phyloP scores from a whole-genome alignment of 1,140 invertebrate genomes.

The Ladona fulva region DNA sequence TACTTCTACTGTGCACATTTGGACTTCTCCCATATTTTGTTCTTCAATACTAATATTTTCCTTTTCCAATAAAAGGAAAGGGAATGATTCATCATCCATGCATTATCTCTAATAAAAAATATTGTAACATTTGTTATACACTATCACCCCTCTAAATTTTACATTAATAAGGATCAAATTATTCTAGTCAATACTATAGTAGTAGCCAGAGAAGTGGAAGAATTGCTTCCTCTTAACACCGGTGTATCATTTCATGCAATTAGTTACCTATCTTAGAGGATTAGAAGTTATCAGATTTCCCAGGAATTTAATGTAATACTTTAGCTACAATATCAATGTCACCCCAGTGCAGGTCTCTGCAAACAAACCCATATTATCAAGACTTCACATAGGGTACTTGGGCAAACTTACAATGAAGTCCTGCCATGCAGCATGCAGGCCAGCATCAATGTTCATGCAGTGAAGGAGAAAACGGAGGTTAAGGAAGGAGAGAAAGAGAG shows the following conservation, averaged over 20 bases:
- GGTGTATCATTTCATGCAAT: not conserved
- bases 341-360: not conserved
- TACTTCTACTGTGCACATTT: too few relatives aligned
- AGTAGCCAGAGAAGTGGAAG: not conserved
- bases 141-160: too few relatives aligned
- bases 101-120: too few relatives aligned
- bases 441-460: constrained; percentile 21
- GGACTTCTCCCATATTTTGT: too few relatives aligned
- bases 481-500: not conserved
- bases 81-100: too few relatives aligned
- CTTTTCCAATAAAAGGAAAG: too few relatives aligned
- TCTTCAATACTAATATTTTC: too few relatives aligned
- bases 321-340: not conserved
- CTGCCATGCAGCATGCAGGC: constrained; percentile 20
- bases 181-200: not conserved
- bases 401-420: constrained; percentile 23
- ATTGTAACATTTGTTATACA: too few relatives aligned
- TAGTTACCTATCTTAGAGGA: not conserved
- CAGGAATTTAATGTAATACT: not conserved
- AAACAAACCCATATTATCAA: not conserved
- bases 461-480: not conserved
- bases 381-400: not conserved
- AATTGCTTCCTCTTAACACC: not conserved
- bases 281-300: not conserved
- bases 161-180: too few relatives aligned